These are phyloP conservation scores for Caenorhabditis remanei DNA, from an alignment of 1,140 invertebrate genomes.

Conservation along the genomic window DNA sequence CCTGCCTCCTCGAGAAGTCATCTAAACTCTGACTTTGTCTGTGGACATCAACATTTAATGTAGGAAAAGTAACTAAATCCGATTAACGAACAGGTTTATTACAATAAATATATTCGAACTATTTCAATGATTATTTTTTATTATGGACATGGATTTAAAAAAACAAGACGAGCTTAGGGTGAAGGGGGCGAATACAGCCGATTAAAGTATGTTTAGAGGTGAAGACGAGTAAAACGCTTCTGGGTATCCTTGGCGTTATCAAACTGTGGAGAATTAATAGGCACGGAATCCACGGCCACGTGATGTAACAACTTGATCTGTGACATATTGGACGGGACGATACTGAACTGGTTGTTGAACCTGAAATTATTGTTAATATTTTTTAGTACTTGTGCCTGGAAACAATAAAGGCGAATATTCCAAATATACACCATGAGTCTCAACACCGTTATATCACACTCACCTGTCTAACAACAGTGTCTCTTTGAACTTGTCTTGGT, in stretches of 20 bases:
- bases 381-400: not conserved
- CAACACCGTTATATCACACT: not conserved
- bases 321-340: conserved; percentile 41
- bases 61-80: conserved; percentile 15
- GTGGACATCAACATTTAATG: not conserved
- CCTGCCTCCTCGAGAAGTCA: conserved; percentile 6
- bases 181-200: not conserved
- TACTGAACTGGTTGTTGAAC: conserved; percentile 25
- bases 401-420: too few relatives aligned
- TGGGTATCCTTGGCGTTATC: conserved; percentile 8
- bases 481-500: conserved; percentile 22
- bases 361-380: not conserved
- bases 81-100: conserved; percentile 26
- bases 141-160: not conserved
- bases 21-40: not conserved
- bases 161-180: not conserved
- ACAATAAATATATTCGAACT: not conserved
- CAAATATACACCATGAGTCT: too few relatives aligned
- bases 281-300: conserved; percentile 48
- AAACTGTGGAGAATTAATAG: not conserved
- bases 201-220: not conserved
- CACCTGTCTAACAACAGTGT: not conserved
- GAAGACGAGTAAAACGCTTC: conserved; percentile 3
- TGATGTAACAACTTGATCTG: conserved; percentile 17
- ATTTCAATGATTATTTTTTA: not conserved